phyloP scores from a whole-genome alignment of 2,113 vertebrate species.

The Kobus ellipsiprymnus region DNA sequence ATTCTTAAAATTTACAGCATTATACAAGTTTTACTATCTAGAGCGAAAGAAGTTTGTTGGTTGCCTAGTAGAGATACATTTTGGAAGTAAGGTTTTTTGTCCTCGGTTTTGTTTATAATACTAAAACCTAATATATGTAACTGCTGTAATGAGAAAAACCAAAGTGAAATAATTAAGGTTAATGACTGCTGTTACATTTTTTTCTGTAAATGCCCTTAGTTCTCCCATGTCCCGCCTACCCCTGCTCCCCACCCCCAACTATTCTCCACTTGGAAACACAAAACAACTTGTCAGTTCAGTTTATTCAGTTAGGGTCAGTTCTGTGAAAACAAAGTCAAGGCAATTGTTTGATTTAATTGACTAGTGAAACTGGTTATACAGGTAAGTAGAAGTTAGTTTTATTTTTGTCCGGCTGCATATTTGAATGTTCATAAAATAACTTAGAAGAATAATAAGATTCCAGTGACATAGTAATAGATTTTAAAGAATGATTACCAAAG shows the following conservation, averaged over 20 bases:
- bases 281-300: constrained; percentile 62
- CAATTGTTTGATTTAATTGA: constrained; percentile 70
- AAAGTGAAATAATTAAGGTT: neutral
- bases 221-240: neutral
- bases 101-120: constrained; percentile 12
- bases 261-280: constrained; percentile 49
- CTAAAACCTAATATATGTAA: neutral
- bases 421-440: constrained; percentile 62
- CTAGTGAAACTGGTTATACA: constrained; percentile 68
- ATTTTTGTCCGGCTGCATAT: constrained; percentile 45
- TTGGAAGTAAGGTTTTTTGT: neutral
- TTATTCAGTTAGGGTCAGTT: constrained; percentile 64
- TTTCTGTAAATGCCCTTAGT: neutral
- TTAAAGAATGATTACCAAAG: constrained; percentile 54
- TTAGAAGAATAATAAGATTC: constrained; percentile 56
- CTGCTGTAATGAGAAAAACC: neutral
- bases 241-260: neutral
- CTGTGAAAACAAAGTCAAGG: constrained; percentile 66
- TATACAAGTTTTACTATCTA: neutral
- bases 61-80: neutral
- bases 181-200: neutral
- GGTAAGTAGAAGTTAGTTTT: constrained; percentile 51
- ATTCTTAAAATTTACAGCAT: neutral
- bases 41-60: neutral
- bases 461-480: constrained; percentile 48